A percentile compares a stretch with the other conserved stretches of the same genome.
Evolutionary conservation across 2,113 vertebrate genomes (phyloP).

Genomic region (Neopipo cinnamomea): DNA sequence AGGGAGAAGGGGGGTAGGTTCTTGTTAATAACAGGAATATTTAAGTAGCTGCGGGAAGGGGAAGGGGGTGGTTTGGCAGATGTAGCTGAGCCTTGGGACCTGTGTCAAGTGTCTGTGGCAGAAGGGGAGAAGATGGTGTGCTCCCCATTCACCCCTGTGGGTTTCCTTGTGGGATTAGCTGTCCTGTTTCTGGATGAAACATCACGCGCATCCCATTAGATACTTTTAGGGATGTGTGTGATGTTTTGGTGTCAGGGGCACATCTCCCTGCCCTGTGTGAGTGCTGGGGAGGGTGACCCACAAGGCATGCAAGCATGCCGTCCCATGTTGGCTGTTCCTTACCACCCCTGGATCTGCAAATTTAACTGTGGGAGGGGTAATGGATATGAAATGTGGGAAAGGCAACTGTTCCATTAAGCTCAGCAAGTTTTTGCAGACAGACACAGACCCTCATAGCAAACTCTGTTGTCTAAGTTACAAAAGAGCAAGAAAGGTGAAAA

Average conservation of each 20-base stretch:
- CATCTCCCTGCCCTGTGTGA: neutral
- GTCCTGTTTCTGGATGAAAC: neutral
- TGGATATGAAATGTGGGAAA: neutral
- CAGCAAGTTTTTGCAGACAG: neutral
- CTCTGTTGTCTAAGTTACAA: neutral
- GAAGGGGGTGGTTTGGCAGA: slow-evolving; percentile 15
- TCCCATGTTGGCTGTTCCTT: neutral
- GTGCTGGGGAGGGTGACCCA: neutral
- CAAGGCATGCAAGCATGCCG: neutral
- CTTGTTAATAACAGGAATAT: slow-evolving; percentile 14
- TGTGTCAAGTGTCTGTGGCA: neutral
- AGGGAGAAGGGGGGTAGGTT: neutral
- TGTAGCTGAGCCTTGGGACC: neutral
- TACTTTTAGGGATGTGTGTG: accelerated
- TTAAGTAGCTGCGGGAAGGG: slow-evolving; percentile 10
- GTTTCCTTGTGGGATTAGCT: neutral
- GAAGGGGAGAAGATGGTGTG: neutral
- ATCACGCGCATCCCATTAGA: neutral
- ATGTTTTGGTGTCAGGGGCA: neutral
- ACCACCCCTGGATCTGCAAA: neutral
- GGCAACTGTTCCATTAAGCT: neutral
- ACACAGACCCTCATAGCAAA: neutral
- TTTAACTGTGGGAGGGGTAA: neutral
- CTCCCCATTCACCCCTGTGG: neutral
- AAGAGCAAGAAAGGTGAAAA: slow-evolving; percentile 4